Evolutionary conservation across 2,888 invertebrate species (phyloP).

Genomic region (Tinea semifulvella): DNA sequence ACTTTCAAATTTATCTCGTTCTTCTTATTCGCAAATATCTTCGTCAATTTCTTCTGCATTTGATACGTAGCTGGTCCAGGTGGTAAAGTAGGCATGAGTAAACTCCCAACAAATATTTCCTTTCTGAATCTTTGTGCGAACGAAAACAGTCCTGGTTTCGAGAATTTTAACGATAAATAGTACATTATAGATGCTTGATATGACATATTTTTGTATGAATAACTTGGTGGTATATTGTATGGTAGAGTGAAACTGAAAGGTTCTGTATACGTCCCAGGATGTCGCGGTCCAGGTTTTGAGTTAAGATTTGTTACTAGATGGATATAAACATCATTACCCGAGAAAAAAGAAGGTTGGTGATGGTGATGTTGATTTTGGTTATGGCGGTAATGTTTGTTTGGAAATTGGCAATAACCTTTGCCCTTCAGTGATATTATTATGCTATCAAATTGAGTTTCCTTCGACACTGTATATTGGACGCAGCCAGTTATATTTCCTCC

Average conservation of each 20-base stretch:
- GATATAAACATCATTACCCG: constrained; percentile 3
- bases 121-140: constrained; percentile 9
- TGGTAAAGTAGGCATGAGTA: neutral
- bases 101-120: neutral
- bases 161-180: constrained; percentile 1
- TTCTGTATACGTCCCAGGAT: constrained; percentile 1
- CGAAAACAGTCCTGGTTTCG: neutral
- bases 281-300: neutral
- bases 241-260: constrained; percentile 8
- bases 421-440: constrained; percentile 6
- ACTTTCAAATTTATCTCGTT: constrained; percentile 20
- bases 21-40: neutral
- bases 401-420: neutral
- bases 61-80: neutral
- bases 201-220: neutral
- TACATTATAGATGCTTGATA: neutral
- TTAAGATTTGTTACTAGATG: neutral
- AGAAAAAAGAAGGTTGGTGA: neutral
- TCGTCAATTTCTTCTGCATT: neutral
- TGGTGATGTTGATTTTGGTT: neutral
- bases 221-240: constrained; percentile 3
- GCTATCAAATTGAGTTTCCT: neutral
- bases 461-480: neutral
- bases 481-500: neutral
- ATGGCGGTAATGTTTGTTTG: neutral